These are phyloP conservation scores for Microcebus lehilahytsara DNA, from an alignment of 2,113 vertebrate genomes.

Conservation along the genomic window DNA sequence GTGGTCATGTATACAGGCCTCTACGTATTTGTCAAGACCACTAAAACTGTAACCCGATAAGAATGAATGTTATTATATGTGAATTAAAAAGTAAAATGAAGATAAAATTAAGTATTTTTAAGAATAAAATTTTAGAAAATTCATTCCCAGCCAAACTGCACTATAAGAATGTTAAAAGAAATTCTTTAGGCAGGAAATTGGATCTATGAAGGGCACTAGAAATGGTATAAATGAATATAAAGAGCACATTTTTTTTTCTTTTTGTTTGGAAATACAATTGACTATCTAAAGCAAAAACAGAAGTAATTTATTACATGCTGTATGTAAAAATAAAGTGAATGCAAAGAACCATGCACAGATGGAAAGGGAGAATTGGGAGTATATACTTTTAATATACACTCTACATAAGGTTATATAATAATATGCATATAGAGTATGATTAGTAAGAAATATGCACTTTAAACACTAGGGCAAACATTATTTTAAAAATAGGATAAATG, in stretches of 20 bases:
- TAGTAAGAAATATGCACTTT: background rate
- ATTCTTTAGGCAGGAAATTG: background rate
- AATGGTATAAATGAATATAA: background rate
- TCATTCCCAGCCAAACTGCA: background rate
- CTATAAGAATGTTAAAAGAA: background rate
- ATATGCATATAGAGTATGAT: background rate
- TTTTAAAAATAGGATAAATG: background rate
- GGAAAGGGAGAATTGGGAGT: background rate
- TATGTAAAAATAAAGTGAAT: background rate
- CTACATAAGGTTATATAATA: background rate
- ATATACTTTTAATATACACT: background rate
- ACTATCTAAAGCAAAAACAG: background rate
- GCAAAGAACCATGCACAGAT: background rate
- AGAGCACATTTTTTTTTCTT: background rate
- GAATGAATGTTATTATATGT: background rate
- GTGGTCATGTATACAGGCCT: background rate
- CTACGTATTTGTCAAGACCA: background rate
- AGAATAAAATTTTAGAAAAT: background rate
- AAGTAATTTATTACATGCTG: background rate
- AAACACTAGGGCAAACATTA: background rate
- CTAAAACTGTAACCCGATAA: background rate
- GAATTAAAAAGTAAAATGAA: background rate
- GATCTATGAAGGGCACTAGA: background rate
- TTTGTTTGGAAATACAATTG: background rate
- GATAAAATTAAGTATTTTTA: background rate